Evolutionary conservation across 2,113 vertebrate species (phyloP).

Genomic region (Macquaria ambigua): DNA sequence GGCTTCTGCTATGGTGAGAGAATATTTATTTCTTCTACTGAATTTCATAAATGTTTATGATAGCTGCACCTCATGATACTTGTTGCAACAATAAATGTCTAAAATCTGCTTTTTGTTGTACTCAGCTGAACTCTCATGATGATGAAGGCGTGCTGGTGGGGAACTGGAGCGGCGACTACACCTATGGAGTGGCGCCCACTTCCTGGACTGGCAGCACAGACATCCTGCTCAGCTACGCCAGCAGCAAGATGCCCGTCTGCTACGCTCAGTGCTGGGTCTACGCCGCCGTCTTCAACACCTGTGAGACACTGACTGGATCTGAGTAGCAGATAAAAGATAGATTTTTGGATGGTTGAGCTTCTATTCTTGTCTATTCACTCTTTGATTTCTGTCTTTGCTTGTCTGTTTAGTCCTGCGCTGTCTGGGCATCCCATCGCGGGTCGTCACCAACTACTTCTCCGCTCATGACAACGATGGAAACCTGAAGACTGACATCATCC

Average conservation of each 20-base stretch:
- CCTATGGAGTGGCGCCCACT: slow-evolving; percentile 91
- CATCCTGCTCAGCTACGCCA: slow-evolving; percentile 90
- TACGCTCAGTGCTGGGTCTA: slow-evolving; percentile 99
- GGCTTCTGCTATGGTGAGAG: slow-evolving; percentile 93
- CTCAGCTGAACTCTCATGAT: slow-evolving; percentile 92
- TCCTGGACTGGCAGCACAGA: slow-evolving; percentile 97
- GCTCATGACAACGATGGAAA: slow-evolving; percentile 97
- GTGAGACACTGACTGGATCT: slow-evolving; percentile 83
- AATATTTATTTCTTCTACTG: background rate
- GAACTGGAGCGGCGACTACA: slow-evolving; percentile 92
- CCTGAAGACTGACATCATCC: slow-evolving; percentile 90
- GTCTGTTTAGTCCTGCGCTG: slow-evolving; percentile 90
- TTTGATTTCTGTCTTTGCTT: background rate
- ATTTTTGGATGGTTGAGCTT: too few relatives aligned
- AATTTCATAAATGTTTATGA: background rate
- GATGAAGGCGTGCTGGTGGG: slow-evolving; percentile 93
- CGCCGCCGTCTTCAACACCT: slow-evolving; percentile 95
- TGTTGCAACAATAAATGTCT: background rate
- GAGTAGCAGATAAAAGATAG: background rate
- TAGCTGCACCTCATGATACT: background rate
- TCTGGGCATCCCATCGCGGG: slow-evolving; percentile 92
- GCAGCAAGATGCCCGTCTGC: slow-evolving; percentile 85
- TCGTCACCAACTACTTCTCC: slow-evolving; percentile 94
- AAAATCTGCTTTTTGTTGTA: background rate
- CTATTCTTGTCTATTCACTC: background rate